Conservation (phyloP, 2,888 invertebrate species). For the Loripinus fragilis region DNA sequence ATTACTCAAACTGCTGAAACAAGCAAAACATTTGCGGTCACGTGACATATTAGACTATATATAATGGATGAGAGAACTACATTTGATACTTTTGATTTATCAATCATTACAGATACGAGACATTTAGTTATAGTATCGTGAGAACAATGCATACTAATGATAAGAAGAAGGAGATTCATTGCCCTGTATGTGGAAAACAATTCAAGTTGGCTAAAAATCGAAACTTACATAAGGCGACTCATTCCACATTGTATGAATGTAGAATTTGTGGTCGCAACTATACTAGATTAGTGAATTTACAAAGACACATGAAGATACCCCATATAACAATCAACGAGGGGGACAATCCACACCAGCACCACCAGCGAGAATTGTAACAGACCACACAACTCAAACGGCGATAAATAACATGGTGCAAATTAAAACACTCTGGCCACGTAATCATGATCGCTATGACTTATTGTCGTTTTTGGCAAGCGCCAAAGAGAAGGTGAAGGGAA, state of each 20-base stretch:
- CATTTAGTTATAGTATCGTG: conserved; percentile 3
- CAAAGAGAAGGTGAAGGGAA: not conserved
- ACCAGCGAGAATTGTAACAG: not conserved
- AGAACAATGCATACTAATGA: not conserved
- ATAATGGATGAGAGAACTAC: conserved; percentile 1
- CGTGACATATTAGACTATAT: conserved; percentile 8
- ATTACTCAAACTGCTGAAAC: not conserved
- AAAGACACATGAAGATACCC: not conserved
- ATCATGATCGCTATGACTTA: not conserved
- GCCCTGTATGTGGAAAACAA: not conserved
- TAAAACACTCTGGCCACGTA: not conserved
- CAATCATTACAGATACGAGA: not conserved
- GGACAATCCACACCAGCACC: not conserved
- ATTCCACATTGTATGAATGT: not conserved
- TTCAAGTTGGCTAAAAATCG: not conserved
- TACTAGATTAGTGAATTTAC: not conserved
- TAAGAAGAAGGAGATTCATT: not conserved
- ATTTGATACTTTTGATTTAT: conserved; percentile 5
- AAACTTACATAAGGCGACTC: not conserved
- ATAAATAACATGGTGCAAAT: not conserved
- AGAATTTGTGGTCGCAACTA: not conserved
- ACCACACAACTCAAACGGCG: not conserved
- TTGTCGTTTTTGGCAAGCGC: conserved; percentile 3
- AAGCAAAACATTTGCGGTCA: not conserved
- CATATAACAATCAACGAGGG: not conserved